Base-by-base conservation (phyloP, 2,113 vertebrate species). In the Cacatua alba region DNA sequence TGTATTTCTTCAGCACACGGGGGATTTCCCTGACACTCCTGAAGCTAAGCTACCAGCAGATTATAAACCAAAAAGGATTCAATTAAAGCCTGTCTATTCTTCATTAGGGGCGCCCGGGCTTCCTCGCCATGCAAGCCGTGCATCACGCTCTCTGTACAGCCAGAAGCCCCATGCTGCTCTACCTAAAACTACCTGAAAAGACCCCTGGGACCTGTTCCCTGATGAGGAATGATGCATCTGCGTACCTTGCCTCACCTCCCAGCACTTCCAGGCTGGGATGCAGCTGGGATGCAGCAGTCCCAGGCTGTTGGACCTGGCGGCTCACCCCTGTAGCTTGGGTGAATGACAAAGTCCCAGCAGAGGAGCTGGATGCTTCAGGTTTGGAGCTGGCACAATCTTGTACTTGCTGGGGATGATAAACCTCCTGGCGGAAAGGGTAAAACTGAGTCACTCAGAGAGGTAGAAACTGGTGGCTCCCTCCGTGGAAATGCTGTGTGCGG, bases 121-220 rank as follows among this genome's bases (percentile, higher is more conserved):
- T 80, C 33, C 71, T 72, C 0, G 0, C 9, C 44, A 25, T 39
- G 28, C n/a, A 12, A 81, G 59, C 35, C 63, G 15, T 1, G 0
- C 25, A 18, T 41, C 17, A 43, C 13, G 3, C 6, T 35, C 12
- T 3, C 12, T 3, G 11, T 19, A 28, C 11, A 16, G 65, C 1
- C 0, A 55, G 33, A 17, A 82, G n/a, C 18, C 16, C 25, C 0
- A 0, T 17, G 16, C 46, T 90, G 51, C 48, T 81, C 39, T 68
- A 11, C 67, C 33, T 31, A 49, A 72, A 88, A 29, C n/a, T 37
- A 37, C 37, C 37, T 37, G 37, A 62, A 46, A 9, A 52, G 9
- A 49, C 11, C 11, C 39, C 4, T 49, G 76, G 26, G 41, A 57
- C 23, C 29, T 39, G n/a, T 24, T 35, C 15, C 10, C 11, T 0